These are phyloP conservation scores for Deroptyus accipitrinus DNA, from an alignment of 2,113 vertebrate genomes.

Conservation along the genomic window DNA sequence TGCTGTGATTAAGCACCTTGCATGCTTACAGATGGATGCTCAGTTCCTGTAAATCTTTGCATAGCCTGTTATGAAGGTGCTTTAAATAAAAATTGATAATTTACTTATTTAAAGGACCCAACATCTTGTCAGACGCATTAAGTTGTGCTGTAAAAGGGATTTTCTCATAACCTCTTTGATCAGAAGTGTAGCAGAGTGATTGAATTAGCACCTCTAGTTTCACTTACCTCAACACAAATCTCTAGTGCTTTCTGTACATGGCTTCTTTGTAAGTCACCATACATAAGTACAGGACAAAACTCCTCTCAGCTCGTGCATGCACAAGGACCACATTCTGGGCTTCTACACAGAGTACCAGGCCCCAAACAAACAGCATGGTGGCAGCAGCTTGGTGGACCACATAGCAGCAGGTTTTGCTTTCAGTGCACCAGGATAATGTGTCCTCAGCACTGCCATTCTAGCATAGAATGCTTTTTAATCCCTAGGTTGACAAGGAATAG, in stretches of 20 bases:
- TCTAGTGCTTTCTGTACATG: background rate
- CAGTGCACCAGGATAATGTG: fast-evolving
- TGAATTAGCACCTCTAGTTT: background rate
- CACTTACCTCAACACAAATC: background rate
- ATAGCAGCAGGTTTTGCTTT: background rate
- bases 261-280: background rate
- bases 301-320: background rate
- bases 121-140: background rate
- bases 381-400: background rate
- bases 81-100: background rate
- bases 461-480: background rate
- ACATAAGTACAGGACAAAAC: fast-evolving
- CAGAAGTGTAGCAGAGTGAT: background rate
- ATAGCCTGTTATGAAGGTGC: background rate
- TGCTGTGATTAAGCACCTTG: background rate
- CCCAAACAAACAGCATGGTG: background rate
- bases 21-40: background rate
- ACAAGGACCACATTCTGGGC: background rate
- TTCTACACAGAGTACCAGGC: background rate
- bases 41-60: background rate
- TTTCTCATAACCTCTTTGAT: background rate
- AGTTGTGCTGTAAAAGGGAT: background rate
- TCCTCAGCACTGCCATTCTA: background rate
- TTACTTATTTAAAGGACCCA: background rate
- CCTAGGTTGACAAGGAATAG: background rate